A percentile compares a stretch with the other conserved stretches of the same genome.
These are phyloP conservation scores for Ceryle rudis DNA, from an alignment of 2,797 vertebrate species.

Conservation along the genomic window DNA sequence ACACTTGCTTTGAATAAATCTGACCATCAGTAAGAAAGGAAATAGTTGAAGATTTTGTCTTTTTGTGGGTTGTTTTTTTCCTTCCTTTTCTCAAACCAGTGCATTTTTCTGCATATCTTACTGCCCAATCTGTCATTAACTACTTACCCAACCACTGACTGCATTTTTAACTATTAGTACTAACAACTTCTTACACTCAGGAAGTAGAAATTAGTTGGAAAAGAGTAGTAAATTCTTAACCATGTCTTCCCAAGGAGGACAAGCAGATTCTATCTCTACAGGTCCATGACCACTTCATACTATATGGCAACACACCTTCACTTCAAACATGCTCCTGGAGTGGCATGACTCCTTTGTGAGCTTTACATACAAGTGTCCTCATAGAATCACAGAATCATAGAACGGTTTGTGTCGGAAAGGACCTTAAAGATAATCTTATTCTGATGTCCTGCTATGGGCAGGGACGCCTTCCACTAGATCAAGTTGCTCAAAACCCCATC, in stretches of 20 bases:
- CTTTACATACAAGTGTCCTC: neutral
- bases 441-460: too few species aligned
- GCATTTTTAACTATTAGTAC: neutral
- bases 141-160: neutral
- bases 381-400: neutral
- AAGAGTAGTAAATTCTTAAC: neutral
- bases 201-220: neutral
- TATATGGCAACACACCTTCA: accelerated
- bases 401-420: neutral
- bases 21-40: neutral
- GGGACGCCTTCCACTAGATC: neutral
- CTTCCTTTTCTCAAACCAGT: accelerated
- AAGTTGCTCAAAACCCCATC: neutral
- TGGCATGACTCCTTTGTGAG: neutral
- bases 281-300: accelerated
- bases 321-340: neutral
- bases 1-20: neutral
- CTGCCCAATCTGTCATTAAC: neutral
- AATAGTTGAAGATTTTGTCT: neutral
- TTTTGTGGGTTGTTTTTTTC: neutral
- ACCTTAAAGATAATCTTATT: neutral
- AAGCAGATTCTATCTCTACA: neutral
- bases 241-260: neutral
- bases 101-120: neutral
- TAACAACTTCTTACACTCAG: neutral